A percentile compares a stretch with the other conserved stretches of the same genome.
phyloP scores from a whole-genome alignment of 1,140 invertebrate genomes.

The Papilio machaon region DNA sequence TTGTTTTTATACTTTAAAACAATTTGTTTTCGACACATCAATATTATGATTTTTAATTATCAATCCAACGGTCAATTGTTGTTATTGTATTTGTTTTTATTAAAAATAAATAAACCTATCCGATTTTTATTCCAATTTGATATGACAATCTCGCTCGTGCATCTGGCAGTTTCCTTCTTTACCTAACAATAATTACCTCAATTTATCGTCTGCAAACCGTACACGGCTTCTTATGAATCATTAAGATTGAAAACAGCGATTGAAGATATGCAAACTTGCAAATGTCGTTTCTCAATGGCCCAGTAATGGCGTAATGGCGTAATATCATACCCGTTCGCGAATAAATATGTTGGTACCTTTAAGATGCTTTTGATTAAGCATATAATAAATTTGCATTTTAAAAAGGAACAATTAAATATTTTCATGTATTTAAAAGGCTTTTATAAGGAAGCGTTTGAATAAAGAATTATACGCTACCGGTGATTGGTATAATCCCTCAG shows the following conservation, averaged over 20 bases:
- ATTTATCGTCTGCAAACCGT: too few relatives aligned
- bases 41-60: background rate
- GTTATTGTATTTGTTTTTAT: constrained; percentile 5
- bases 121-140: constrained; percentile 1
- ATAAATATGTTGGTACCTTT: too few relatives aligned
- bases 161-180: too few relatives aligned
- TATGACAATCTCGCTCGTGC: too few relatives aligned
- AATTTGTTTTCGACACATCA: background rate
- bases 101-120: background rate
- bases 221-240: background rate
- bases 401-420: too few relatives aligned
- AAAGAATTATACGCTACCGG: background rate
- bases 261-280: background rate
- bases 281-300: too few relatives aligned
- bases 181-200: too few relatives aligned
- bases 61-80: background rate
- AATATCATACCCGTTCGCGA: too few relatives aligned
- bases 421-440: background rate
- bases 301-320: too few relatives aligned
- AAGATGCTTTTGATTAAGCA: too few relatives aligned
- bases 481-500: constrained; percentile 20
- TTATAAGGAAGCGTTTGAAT: background rate
- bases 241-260: background rate
- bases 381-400: too few relatives aligned
- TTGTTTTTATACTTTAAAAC: background rate